phyloP scores from a whole-genome alignment of 1,140 invertebrate species.

The Drosophila fuyamai region DNA sequence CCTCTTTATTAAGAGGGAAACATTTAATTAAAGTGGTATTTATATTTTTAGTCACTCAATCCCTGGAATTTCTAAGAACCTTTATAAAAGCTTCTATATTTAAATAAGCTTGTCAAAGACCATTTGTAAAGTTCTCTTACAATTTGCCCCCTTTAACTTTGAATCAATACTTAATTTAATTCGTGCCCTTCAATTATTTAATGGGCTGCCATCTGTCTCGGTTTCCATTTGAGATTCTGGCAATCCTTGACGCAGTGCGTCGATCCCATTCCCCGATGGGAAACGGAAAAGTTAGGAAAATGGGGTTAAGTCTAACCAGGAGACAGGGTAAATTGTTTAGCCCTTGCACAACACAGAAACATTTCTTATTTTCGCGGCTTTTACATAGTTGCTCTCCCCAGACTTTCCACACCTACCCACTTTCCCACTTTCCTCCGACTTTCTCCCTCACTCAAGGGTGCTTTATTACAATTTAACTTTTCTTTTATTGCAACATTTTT shows the following conservation, averaged over 20 bases:
- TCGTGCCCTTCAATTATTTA: conserved; percentile 23
- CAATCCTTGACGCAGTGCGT: conserved; percentile 16
- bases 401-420: background rate
- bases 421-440: conserved; percentile 8
- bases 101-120: no score
- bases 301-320: conserved; percentile 2
- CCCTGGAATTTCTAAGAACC: no score
- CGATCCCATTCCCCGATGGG: background rate
- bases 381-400: conserved; percentile 32
- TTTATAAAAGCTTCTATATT: background rate
- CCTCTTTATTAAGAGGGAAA: no score
- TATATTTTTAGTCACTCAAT: background rate
- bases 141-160: background rate
- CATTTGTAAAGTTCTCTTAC: background rate
- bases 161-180: conserved; percentile 8
- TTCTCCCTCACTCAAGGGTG: conserved; percentile 51
- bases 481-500: conserved; percentile 78
- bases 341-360: conserved; percentile 56
- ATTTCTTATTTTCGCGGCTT: conserved; percentile 73
- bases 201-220: conserved; percentile 22
- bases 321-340: conserved; percentile 61
- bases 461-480: conserved; percentile 84
- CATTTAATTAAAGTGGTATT: no score
- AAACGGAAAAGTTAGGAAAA: conserved; percentile 5
- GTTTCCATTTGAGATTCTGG: conserved; percentile 1